Percentiles rank a stretch among this genome's conserved stretches.
phyloP scores from a whole-genome alignment of 2,888 invertebrate species.

The Eupithecia dodoneata region DNA sequence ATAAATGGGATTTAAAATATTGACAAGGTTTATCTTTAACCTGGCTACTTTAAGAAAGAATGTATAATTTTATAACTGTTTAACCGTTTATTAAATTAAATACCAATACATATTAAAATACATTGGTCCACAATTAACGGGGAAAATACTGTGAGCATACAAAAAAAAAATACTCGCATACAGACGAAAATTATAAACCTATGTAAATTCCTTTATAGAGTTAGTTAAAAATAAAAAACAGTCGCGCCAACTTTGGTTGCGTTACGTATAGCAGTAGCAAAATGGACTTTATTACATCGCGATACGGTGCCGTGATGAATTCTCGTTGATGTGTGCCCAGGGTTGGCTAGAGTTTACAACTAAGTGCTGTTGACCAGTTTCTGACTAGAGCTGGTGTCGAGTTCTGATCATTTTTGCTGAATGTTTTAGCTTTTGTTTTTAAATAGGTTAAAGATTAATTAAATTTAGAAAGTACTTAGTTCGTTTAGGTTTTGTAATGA shows the following conservation, averaged over 20 bases:
- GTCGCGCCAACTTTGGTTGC: neutral
- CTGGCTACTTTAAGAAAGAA: no score
- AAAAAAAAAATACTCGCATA: neutral
- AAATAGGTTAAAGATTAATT: neutral
- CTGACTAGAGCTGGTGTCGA: neutral
- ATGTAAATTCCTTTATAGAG: neutral
- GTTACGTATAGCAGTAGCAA: constrained; percentile 32
- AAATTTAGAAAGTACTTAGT: neutral
- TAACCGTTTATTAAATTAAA: no score
- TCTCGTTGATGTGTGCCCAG: constrained; percentile 39
- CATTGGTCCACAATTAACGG: neutral
- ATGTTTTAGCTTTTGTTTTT: neutral
- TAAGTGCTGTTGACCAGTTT: constrained; percentile 25
- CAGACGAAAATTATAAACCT: neutral
- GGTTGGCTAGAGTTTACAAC: constrained; percentile 38
- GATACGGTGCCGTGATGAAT: constrained; percentile 30
- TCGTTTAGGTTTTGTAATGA: neutral
- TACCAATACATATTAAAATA: no score
- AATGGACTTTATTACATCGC: constrained; percentile 33
- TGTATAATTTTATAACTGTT: no score
- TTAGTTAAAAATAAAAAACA: neutral
- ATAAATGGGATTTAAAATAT: neutral
- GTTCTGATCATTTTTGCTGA: neutral
- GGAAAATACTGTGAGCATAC: neutral
- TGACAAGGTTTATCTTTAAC: no score